Evolutionary conservation across 2,113 vertebrate species (phyloP).

Genomic region (Lophochroa leadbeateri): DNA sequence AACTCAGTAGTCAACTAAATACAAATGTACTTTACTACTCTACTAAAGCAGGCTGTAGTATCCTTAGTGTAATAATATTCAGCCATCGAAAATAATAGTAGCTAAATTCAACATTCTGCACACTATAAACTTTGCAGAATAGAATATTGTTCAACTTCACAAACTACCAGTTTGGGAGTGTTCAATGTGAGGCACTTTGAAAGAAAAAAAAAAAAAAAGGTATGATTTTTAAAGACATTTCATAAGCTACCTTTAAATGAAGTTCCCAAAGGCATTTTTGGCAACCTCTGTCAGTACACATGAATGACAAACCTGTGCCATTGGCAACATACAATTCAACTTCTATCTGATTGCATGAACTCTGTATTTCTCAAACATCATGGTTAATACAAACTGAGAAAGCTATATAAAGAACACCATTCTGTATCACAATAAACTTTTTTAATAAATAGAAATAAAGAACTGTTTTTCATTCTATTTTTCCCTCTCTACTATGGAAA

Average conservation of each 20-base stretch:
- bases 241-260: not conserved
- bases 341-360: not conserved
- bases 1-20: not conserved
- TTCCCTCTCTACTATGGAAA: not conserved
- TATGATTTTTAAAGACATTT: not conserved
- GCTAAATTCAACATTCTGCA: not conserved
- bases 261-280: not conserved
- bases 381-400: not conserved
- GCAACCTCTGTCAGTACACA: not conserved
- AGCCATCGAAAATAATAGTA: not conserved
- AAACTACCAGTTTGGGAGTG: not conserved
- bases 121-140: not conserved
- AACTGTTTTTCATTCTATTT: not conserved
- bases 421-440: not conserved
- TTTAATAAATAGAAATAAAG: not conserved
- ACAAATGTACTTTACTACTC: not conserved
- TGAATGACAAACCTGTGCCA: not conserved
- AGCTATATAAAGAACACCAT: not conserved
- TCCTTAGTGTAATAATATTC: not conserved
- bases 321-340: not conserved
- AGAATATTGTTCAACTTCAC: not conserved
- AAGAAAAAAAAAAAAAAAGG: too few relatives aligned
- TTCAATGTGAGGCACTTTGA: not conserved
- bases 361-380: not conserved
- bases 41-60: not conserved